Base-by-base conservation (phyloP, 2,888 invertebrate species). In the Hypena proboscidalis region DNA sequence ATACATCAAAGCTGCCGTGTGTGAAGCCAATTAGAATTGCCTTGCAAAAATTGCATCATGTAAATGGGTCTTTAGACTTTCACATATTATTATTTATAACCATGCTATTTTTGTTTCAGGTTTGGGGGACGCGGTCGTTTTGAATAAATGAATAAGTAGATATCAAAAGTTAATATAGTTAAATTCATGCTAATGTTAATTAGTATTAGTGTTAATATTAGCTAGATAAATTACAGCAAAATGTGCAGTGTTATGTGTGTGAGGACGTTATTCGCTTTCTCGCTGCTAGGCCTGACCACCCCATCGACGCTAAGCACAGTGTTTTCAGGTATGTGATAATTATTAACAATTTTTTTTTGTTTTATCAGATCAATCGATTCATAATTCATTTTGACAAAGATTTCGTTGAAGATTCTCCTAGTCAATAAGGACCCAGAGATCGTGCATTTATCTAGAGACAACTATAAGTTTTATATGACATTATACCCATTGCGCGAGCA, bases 271-370 rank as follows among this genome's bases (percentile, higher is more conserved):
- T 62, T 80, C 55, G 76, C 77, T 39, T 85, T 85, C 59, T 55
- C 85, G 27, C 54, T 86, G 53, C 68, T 88, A 32, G 78, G 76
- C 33, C 71, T 84, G 44, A 80, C 79, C 8, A 79, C 83, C n/a
- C 85, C 86, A 21, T 80, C 85, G 3, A 85, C 86, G 15, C 82
- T 83, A 58, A 85, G 84, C 56, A 80, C 80, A 17, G 60, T 85
- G 7, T 74, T 80, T 51, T 62, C 85, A 75, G 85, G 88, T 88
- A 75, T 75, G 10, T 27, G 19, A 9, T 22, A n/a, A n/a, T n/a
- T n/a, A n/a, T n/a, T n/a, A n/a, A n/a, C n/a, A n/a, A n/a, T n/a
- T n/a, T n/a, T n/a, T n/a, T n/a, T n/a, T n/a, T n/a, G n/a, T n/a
- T n/a, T n/a, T n/a, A n/a, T n/a, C n/a, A n/a, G n/a, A n/a, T n/a